Evolutionary conservation across 2,113 vertebrate species (phyloP).

Genomic region (Prolemur simus): DNA sequence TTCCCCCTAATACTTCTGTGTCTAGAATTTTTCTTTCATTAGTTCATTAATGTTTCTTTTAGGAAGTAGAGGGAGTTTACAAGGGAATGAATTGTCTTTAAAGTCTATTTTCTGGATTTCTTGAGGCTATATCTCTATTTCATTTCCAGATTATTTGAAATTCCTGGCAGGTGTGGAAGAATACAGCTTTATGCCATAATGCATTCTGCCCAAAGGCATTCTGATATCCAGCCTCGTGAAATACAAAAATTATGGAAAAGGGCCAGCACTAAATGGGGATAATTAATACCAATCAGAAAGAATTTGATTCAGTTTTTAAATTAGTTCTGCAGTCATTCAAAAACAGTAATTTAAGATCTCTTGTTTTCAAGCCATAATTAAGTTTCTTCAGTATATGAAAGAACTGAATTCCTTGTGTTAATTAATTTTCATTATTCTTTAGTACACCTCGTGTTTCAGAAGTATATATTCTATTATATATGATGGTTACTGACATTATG

Average conservation of each 20-base stretch:
- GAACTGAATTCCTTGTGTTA: neutral
- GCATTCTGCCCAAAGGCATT: constrained; percentile 40
- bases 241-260: constrained; percentile 29
- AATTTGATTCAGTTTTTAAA: constrained; percentile 53
- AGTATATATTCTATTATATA: neutral
- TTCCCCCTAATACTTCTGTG: neutral
- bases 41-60: constrained; percentile 40
- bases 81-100: constrained; percentile 24
- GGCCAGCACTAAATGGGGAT: neutral
- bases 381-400: constrained; percentile 22
- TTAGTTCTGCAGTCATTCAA: neutral
- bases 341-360: constrained; percentile 36
- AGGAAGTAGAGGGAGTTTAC: constrained; percentile 11
- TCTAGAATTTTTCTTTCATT: constrained; percentile 16
- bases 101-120: constrained; percentile 48
- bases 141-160: constrained; percentile 53
- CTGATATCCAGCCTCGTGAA: neutral
- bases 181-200: constrained; percentile 17
- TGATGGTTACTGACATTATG: neutral
- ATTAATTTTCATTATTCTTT: constrained; percentile 32
- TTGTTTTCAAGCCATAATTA: constrained; percentile 36
- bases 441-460: neutral
- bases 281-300: constrained; percentile 29
- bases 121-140: constrained; percentile 5
- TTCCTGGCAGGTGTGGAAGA: constrained; percentile 16